Conservation (phyloP, 2,888 invertebrate species). For the Xestia sexstrigata region DNA sequence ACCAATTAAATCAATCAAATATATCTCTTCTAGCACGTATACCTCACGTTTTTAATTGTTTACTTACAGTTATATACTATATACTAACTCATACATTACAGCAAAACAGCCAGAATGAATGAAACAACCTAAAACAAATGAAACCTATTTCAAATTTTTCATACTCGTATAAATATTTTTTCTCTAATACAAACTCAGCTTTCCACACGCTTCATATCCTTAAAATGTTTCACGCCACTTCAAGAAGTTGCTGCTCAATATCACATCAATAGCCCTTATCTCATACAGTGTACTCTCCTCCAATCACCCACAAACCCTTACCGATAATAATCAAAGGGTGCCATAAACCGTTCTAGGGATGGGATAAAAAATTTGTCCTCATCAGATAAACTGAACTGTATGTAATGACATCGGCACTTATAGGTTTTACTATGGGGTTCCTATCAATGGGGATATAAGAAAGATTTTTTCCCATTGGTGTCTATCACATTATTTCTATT, state of each 20-base stretch:
- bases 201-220: background rate
- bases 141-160: background rate
- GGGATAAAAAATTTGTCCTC: slow-evolving; percentile 54
- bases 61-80: too few relatives aligned
- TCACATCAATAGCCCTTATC: slow-evolving; percentile 43
- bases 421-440: slow-evolving; percentile 34
- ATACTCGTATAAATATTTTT: background rate
- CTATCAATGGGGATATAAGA: slow-evolving; percentile 13
- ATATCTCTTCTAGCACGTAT: background rate
- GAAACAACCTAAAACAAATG: background rate
- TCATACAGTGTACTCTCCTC: slow-evolving; percentile 32
- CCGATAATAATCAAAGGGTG: slow-evolving; percentile 55
- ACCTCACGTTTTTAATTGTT: background rate
- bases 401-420: slow-evolving; percentile 60
- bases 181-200: background rate
- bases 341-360: slow-evolving; percentile 45
- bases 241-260: slow-evolving; percentile 22
- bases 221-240: slow-evolving; percentile 18
- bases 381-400: slow-evolving; percentile 48
- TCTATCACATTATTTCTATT: background rate
- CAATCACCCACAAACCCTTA: slow-evolving; percentile 30
- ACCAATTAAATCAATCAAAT: background rate
- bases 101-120: background rate
- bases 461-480: background rate
- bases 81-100: background rate